A percentile compares a stretch with the other conserved stretches of the same genome.
These are phyloP conservation scores for Coelinius sp. DNA, from an alignment of 2,888 invertebrate species.

Conservation along the genomic window DNA sequence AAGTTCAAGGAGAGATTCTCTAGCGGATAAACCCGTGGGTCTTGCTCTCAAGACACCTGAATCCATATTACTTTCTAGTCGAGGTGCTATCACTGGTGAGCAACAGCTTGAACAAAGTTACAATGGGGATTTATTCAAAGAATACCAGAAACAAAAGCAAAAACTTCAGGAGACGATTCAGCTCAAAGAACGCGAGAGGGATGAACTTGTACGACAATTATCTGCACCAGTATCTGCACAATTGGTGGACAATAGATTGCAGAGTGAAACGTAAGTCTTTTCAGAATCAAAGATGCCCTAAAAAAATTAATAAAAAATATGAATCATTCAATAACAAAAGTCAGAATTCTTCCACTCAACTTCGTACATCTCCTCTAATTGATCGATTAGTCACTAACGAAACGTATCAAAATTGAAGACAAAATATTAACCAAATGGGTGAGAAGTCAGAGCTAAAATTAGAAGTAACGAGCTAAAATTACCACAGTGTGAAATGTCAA, in stretches of 20 bases:
- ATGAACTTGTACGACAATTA: constrained; percentile 72
- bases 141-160: constrained; percentile 85
- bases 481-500: constrained; percentile 60
- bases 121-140: constrained; percentile 82
- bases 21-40: constrained; percentile 73
- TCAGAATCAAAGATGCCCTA: neutral
- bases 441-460: constrained; percentile 50
- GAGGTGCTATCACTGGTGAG: constrained; percentile 63
- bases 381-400: constrained; percentile 4
- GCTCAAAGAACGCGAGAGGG: constrained; percentile 73
- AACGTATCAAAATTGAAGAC: neutral
- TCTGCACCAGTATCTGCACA: constrained; percentile 66
- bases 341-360: neutral
- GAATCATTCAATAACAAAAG: no score
- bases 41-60: constrained; percentile 66
- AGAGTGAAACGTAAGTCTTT: constrained; percentile 71
- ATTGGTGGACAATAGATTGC: constrained; percentile 70
- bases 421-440: constrained; percentile 44
- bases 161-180: constrained; percentile 75
- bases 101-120: constrained; percentile 72
- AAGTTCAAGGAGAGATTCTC: constrained; percentile 78
- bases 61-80: constrained; percentile 57
- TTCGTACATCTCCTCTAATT: neutral
- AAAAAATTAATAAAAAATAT: no score
- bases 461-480: constrained; percentile 63